Evolutionary conservation across 2,888 invertebrate species (phyloP), one percentile per base, ranked within the genome.

Genomic region (Drosophila siamana): DNA sequence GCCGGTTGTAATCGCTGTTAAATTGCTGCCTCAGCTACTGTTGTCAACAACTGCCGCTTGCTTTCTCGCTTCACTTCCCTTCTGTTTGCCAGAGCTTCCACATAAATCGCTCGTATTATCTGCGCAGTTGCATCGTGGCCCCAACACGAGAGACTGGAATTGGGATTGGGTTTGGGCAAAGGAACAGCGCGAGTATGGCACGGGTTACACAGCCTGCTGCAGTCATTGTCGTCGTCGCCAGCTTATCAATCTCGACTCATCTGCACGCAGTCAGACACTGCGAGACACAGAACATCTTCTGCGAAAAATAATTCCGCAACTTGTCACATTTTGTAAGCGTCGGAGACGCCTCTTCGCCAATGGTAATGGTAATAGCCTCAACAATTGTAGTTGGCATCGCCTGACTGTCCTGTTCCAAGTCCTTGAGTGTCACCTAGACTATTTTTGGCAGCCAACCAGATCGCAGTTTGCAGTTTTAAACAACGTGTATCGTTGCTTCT

Each of bases 251-350:
- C 86, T 80, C 74, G 60, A 64, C 73, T 88, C 83, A 86, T 86
- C 89, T 89, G 82, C 87, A 89, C 87, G 86, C 88, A 82, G 86
- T 63, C 70, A 51, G 55, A 36, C 33, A n/a, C 13, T 22, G 59
- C 28, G 62, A 46, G 16, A 43, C 57, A 57, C 26, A 30, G 71
- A 88, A 86, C 89, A 89, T 82, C 83, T 86, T 86, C 86, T 88
- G 80, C 84, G 86, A 88, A 86, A 86, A 86, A 86, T 78, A 80
- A 86, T 86, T 88, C 78, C 69, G 80, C 86, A 82, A 88, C 85
- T 85, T 85, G 85, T 85, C 85, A 88, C 84, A 85, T 89, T 85
- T 87, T 81, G 87, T 86, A 77, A 79, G 64, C 62, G 3, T 51
- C 15, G 54, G 55, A 84, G 80, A 86, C 87, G 74, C 87, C 85